These are phyloP conservation scores for Hemibagrus wyckioides DNA, from an alignment of 2,113 vertebrate genomes.

Conservation along the genomic window DNA sequence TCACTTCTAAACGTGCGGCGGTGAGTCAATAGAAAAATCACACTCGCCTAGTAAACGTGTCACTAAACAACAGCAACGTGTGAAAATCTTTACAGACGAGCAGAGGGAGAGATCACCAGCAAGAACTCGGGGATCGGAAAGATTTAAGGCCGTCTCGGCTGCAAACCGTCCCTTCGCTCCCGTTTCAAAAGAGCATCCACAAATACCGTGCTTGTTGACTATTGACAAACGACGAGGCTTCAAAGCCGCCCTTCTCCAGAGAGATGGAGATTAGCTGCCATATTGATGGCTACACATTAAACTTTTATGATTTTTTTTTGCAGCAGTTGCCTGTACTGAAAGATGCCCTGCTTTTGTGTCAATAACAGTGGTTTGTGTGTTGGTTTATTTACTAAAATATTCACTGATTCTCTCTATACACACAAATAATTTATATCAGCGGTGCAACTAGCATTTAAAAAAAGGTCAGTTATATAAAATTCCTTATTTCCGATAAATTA, in stretches of 20 bases:
- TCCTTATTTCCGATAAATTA: neutral
- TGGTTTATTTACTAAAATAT: conserved; percentile 40
- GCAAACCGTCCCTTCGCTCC: conserved; percentile 36
- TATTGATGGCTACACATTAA: conserved; percentile 58
- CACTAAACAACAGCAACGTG: conserved; percentile 6
- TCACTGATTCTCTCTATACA: conserved; percentile 22
- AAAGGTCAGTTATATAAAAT: neutral
- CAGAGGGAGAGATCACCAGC: neutral
- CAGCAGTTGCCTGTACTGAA: conserved; percentile 41
- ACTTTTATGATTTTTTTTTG: conserved; percentile 53
- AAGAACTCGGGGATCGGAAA: conserved; percentile 24
- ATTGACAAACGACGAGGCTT: conserved; percentile 56
- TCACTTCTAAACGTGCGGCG: neutral
- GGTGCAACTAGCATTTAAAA: neutral
- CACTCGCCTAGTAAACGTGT: neutral
- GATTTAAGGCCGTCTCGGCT: conserved; percentile 35
- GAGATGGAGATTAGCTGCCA: conserved; percentile 56
- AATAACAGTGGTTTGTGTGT: conserved; percentile 38
- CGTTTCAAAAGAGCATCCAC: conserved; percentile 49
- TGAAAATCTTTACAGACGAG: conserved; percentile 24
- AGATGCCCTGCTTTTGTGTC: conserved; percentile 51
- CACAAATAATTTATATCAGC: conserved; percentile 18
- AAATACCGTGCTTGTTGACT: conserved; percentile 54
- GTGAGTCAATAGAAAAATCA: conserved; percentile 5
- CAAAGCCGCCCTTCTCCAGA: conserved; percentile 55